Conservation (phyloP, 1,140 invertebrate genomes). For the Antheraea pernyi region DNA sequence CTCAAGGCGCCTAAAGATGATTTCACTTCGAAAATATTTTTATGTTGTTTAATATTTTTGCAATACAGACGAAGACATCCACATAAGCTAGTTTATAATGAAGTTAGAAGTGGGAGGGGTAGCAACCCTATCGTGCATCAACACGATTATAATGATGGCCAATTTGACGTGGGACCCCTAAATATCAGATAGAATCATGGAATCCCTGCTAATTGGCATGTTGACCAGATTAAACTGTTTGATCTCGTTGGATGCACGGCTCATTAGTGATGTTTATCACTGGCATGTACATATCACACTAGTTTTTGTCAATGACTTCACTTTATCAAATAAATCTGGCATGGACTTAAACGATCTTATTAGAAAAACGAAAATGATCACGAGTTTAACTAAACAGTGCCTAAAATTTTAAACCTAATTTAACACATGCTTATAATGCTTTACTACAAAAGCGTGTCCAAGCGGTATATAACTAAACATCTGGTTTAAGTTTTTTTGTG, state of each 20-base stretch:
- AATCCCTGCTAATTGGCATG: slow-evolving; percentile 2
- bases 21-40: too few relatives aligned
- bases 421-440: too few relatives aligned
- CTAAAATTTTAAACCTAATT: too few relatives aligned
- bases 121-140: not conserved
- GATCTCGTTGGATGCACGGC: not conserved
- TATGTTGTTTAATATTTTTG: too few relatives aligned
- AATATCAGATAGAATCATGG: not conserved
- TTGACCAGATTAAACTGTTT: not conserved
- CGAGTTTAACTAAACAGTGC: too few relatives aligned
- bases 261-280: not conserved
- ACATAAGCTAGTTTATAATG: not conserved
- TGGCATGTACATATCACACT: not conserved
- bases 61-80: too few relatives aligned
- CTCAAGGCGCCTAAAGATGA: too few relatives aligned
- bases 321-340: not conserved
- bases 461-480: too few relatives aligned
- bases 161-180: not conserved
- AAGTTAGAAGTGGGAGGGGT: not conserved
- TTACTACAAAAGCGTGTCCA: too few relatives aligned
- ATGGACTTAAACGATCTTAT: too few relatives aligned
- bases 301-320: not conserved
- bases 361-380: too few relatives aligned
- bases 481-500: too few relatives aligned
- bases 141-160: slow-evolving; percentile 2